Conservation (phyloP, 1,140 invertebrate genomes). For the Drosophila miranda region DNA sequence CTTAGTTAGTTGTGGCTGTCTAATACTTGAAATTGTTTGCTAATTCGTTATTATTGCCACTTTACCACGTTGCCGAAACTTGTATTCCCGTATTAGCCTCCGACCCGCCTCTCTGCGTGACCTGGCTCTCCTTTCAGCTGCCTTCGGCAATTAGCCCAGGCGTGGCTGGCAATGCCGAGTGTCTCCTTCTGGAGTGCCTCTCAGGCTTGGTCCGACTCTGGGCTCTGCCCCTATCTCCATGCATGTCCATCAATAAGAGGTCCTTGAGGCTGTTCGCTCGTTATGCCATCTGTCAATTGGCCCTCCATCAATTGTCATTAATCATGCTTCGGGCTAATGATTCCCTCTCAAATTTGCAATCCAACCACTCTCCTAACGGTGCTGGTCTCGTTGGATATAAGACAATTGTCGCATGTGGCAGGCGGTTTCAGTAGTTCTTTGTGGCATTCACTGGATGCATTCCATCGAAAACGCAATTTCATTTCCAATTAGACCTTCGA, state of each 20-base stretch:
- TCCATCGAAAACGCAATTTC: slow-evolving; percentile 6
- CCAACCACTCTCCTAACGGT: slow-evolving; percentile 18
- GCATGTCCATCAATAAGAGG: slow-evolving; percentile 65
- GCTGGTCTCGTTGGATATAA: slow-evolving; percentile 3
- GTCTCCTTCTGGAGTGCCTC: slow-evolving; percentile 25
- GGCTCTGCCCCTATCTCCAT: slow-evolving; percentile 13
- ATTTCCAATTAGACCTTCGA: no score
- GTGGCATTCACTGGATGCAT: slow-evolving; percentile 23
- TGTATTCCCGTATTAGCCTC: neutral
- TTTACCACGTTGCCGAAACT: slow-evolving; percentile 27
- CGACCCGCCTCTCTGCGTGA: no score
- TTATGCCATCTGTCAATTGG: slow-evolving; percentile 70
- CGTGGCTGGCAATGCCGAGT: slow-evolving; percentile 4
- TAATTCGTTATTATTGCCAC: slow-evolving; percentile 75
- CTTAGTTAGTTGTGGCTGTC: slow-evolving; percentile 32
- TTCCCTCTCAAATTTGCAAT: slow-evolving; percentile 47
- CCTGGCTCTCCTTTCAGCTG: slow-evolving; percentile 3
- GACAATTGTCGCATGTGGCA: slow-evolving; percentile 50
- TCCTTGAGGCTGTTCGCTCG: slow-evolving; percentile 40
- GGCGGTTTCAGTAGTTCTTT: neutral
- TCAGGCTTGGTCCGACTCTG: neutral
- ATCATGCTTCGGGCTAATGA: slow-evolving; percentile 71
- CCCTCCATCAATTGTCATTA: slow-evolving; percentile 78
- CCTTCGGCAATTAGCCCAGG: slow-evolving; percentile 55
- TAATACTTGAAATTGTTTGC: slow-evolving; percentile 69